Percentiles rank a stretch among this genome's conserved stretches.
Conservation (phyloP, 2,113 vertebrate genomes). For the Engraulis encrasicolus region DNA sequence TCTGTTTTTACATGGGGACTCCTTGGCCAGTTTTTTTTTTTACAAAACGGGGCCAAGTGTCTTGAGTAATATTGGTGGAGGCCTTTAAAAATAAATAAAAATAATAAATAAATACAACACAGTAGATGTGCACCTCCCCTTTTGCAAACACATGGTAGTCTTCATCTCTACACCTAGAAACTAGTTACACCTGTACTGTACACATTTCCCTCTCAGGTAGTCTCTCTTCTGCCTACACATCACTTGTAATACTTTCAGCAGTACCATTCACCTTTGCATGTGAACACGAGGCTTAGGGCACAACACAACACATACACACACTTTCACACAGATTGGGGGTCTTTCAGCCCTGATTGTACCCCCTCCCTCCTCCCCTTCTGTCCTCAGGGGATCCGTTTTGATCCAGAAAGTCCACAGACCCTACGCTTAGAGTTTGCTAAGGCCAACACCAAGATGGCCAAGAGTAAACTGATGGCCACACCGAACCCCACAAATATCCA, state of each 20-base stretch:
- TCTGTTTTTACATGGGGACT: background rate
- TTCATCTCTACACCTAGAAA: slow-evolving; percentile 13
- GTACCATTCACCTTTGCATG: slow-evolving; percentile 79
- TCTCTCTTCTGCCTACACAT: slow-evolving; percentile 9
- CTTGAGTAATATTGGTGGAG: background rate
- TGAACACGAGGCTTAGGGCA: slow-evolving; percentile 77
- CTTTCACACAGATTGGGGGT: slow-evolving; percentile 64
- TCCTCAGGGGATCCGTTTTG: slow-evolving; percentile 94
- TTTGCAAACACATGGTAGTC: background rate
- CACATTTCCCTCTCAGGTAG: slow-evolving; percentile 1
- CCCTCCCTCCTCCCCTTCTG: slow-evolving; percentile 67
- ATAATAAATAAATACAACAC: no score
- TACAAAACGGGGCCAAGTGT: background rate
- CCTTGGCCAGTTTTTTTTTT: background rate
- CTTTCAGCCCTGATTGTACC: slow-evolving; percentile 64
- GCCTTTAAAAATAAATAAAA: background rate
- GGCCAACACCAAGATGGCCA: slow-evolving; percentile 99
- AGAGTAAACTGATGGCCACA: slow-evolving; percentile 98
- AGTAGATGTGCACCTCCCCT: slow-evolving; percentile 3
- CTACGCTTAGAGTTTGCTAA: slow-evolving; percentile 98
- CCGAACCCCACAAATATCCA: slow-evolving; percentile 96
- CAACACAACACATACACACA: no score
- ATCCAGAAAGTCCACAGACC: slow-evolving; percentile 98
- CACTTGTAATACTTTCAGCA: slow-evolving; percentile 57
- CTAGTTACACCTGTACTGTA: slow-evolving; percentile 21